Conservation (phyloP, 2,113 vertebrate genomes). For the Campylorhamphus procurvoides region DNA sequence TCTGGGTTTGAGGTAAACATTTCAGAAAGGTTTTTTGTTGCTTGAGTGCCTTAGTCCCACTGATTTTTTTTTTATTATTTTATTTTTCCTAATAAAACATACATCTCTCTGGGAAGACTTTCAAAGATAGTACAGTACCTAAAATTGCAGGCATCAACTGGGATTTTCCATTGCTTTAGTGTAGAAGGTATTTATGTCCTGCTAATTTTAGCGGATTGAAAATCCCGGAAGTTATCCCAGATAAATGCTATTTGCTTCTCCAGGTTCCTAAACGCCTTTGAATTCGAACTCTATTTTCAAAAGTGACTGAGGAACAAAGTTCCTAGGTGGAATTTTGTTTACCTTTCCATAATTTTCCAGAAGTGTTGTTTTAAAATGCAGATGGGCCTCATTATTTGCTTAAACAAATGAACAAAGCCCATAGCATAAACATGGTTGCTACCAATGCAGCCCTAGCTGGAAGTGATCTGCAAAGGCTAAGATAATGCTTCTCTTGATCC, state of each 20-base stretch:
- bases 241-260: not conserved
- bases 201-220: constrained; percentile 47
- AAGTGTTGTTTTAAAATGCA: not conserved
- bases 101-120: not conserved
- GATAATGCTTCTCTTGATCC: not conserved
- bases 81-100: not conserved
- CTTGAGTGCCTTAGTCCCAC: not conserved
- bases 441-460: not conserved
- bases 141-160: not conserved
- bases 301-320: not conserved
- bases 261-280: constrained; percentile 12
- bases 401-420: not conserved
- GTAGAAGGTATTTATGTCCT: constrained; percentile 20
- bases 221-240: constrained; percentile 20
- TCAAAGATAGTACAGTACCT: not conserved
- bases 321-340: not conserved
- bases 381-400: not conserved
- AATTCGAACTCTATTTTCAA: not conserved
- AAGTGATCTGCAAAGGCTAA: constrained; percentile 7
- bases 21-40: not conserved
- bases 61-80: not conserved
- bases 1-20: not conserved
- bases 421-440: not conserved
- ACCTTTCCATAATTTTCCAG: not conserved
- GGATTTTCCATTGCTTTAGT: constrained; percentile 11